Conservation (phyloP, 2,888 invertebrate genomes). For the Theodoxus fluviatilis region DNA sequence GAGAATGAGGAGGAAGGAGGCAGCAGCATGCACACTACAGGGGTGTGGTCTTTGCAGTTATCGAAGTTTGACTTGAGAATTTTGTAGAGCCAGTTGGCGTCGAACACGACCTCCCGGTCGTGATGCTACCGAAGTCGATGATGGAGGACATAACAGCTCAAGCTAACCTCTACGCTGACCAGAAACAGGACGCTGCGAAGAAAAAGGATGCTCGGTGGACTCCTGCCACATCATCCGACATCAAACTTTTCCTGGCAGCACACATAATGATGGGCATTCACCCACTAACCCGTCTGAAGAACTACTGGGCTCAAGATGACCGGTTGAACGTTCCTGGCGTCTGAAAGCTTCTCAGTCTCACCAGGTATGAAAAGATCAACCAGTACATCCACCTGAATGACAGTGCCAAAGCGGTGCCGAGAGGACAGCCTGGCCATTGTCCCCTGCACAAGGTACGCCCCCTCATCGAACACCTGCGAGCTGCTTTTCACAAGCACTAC, state of each 20-base stretch:
- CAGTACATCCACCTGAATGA: constrained; percentile 19
- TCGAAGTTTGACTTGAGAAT: too few relatives aligned
- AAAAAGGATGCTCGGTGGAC: constrained; percentile 5
- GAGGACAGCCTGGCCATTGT: background rate
- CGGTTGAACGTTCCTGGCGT: background rate
- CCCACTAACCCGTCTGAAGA: background rate
- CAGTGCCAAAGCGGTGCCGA: background rate
- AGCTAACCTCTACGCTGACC: constrained; percentile 6
- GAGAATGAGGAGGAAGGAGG: too few relatives aligned
- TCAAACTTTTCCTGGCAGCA: background rate
- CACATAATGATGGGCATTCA: background rate
- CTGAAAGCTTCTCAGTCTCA: background rate
- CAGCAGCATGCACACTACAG: too few relatives aligned
- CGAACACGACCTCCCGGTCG: too few relatives aligned
- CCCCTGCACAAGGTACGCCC: constrained; percentile 15
- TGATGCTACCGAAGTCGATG: background rate
- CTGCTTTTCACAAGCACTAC: too few relatives aligned
- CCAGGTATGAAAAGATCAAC: constrained; percentile 8
- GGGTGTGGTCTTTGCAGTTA: too few relatives aligned
- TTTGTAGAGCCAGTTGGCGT: too few relatives aligned
- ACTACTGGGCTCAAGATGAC: constrained; percentile 1
- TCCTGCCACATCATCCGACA: background rate
- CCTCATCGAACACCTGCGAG: background rate
- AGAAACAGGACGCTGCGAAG: background rate
- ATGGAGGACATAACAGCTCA: background rate